Evolutionary conservation across 2,113 vertebrate species (phyloP), one percentile per base, ranked within the genome.

Genomic region (Prionailurus viverrinus): DNA sequence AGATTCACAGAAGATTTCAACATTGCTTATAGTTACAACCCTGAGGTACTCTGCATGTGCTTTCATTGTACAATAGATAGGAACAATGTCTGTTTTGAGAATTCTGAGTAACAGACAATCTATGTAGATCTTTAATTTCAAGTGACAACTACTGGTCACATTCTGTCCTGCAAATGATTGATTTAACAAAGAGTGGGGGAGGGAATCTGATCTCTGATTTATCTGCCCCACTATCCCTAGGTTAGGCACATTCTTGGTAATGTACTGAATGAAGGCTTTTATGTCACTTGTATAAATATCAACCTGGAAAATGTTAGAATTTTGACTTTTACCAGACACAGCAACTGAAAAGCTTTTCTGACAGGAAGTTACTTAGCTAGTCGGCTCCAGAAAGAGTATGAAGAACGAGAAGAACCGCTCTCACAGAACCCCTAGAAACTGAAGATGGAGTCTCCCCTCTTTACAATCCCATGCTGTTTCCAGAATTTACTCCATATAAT

Each of bases 401-500:
- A 96, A 80, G 66, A 89, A 81, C 66, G 55, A 41, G 18, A 86
- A 51, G 25, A 48, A 1, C 1, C n/a, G 16, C 36, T 87, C 25
- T 92, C 78, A 74, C 14, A 29, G 48, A 94, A 23, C 23, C 6
- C 10, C 29, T 29, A 7, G 14, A 83, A 78, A 96, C 11, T 7
- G 23, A 93, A 27, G 3, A 8, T 55, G 19, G 58, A 68, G 8
- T 78, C 18, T 63, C 31, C 58, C 18, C 33, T 82, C 76, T 82
- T 88, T 58, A 88, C 29, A 88, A 74, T 66, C 18, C 13, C 48
- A 31, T 48, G 86, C 55, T 93, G 86, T 85, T 97, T 79, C 68
- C 5, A 94, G 29, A 58, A 94, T 91, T 97, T 95, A 82, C 31
- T 96, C 92, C 45, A 36, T 21, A 63, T 78, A 95, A 89, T 86